Percentiles rank a stretch among this genome's conserved stretches.
Evolutionary conservation across 92 coral and sea anemone species (phyloP).

Genomic region (Porites evermanni): DNA sequence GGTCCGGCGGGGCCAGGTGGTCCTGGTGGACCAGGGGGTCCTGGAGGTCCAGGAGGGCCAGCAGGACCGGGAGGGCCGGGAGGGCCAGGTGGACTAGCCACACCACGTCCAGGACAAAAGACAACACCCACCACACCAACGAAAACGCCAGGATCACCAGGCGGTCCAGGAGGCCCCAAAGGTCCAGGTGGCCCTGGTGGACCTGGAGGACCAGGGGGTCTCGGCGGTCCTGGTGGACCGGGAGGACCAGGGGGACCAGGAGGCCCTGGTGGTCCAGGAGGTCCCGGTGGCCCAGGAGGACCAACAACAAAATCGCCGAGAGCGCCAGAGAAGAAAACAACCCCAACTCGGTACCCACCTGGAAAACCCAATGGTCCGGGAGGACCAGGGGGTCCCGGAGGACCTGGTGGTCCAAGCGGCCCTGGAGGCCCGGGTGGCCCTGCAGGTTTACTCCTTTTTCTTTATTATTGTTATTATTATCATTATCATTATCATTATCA

Average conservation of each 20-base stretch:
- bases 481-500: no score
- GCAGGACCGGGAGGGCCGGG: slow-evolving; percentile 39
- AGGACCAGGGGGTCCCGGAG: slow-evolving; percentile 84
- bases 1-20: slow-evolving; percentile 81
- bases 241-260: slow-evolving; percentile 75
- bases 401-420: slow-evolving; percentile 90
- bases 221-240: slow-evolving; percentile 82
- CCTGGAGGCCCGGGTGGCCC: slow-evolving; percentile 91
- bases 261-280: slow-evolving; percentile 81
- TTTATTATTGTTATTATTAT: no score
- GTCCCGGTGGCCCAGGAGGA: slow-evolving; percentile 83
- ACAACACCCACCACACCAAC: slow-evolving; percentile 57
- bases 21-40: slow-evolving; percentile 81
- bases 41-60: background rate
- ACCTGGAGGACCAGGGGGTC: slow-evolving; percentile 84
- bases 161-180: slow-evolving; percentile 88
- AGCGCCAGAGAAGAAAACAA: slow-evolving; percentile 51
- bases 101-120: slow-evolving; percentile 71
- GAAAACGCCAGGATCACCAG: slow-evolving; percentile 72
- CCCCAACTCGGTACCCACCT: slow-evolving; percentile 57
- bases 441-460: slow-evolving; percentile 6
- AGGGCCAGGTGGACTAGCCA: slow-evolving; percentile 79
- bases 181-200: slow-evolving; percentile 90
- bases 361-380: slow-evolving; percentile 87
- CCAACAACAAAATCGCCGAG: slow-evolving; percentile 74